These are phyloP conservation scores for Chondrilla cf. caribensis DNA, from an alignment of 37 sponge, comb jelly and placozoan genomes.

Conservation along the genomic window DNA sequence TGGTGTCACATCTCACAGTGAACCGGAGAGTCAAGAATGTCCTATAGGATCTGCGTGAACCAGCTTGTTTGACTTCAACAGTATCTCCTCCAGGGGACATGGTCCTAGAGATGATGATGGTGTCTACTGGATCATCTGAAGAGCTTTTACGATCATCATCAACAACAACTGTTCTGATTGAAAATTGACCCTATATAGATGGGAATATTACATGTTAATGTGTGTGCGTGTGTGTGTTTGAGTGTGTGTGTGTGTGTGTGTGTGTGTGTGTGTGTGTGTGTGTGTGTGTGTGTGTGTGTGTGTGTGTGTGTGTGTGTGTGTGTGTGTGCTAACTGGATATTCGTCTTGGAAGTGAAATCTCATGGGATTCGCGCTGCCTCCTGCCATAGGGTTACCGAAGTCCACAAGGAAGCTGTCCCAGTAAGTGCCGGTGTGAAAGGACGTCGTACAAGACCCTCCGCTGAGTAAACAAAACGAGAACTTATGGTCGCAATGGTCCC, in stretches of 20 bases:
- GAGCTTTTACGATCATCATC: not conserved
- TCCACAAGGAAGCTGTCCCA: not conserved
- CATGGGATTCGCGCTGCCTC: slow-evolving; percentile 54
- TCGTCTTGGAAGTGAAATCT: slow-evolving; percentile 12
- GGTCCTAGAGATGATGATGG: not conserved
- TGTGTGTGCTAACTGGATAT: not conserved
- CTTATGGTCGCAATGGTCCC: not conserved
- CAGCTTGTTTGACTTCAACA: not conserved
- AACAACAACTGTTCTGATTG: not conserved
- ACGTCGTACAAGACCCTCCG: not conserved
- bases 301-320: too few species aligned
- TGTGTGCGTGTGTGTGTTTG: too few species aligned
- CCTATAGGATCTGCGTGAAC: not conserved
- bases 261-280: too few species aligned
- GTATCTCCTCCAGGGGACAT: not conserved
- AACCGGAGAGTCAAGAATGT: not conserved
- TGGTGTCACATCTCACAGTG: not conserved
- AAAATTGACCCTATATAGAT: slow-evolving; percentile 36
- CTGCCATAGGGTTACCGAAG: not conserved
- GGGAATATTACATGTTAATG: too few species aligned
- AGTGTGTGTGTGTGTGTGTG: too few species aligned
- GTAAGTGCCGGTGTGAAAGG: not conserved
- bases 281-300: not conserved
- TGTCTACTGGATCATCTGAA: slow-evolving; percentile 3
- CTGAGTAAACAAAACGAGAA: slow-evolving; percentile 1